These are phyloP conservation scores for Atrichornis clamosus DNA, from an alignment of 2,113 vertebrate species.

Conservation along the genomic window DNA sequence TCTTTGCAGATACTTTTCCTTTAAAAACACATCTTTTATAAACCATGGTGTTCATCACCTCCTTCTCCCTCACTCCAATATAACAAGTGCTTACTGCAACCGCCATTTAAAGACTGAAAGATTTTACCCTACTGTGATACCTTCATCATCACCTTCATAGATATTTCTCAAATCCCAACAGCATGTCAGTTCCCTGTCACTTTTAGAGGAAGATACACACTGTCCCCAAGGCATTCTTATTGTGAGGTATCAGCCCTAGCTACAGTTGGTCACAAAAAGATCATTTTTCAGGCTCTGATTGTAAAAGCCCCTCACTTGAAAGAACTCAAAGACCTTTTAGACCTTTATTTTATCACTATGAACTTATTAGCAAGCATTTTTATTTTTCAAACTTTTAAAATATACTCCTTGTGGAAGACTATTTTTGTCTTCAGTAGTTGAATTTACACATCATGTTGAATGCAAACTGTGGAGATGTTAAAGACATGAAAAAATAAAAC, in stretches of 20 bases:
- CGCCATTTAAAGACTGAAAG: not conserved
- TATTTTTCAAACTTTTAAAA: not conserved
- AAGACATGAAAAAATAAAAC: not conserved
- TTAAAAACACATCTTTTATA: not conserved
- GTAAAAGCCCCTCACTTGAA: not conserved
- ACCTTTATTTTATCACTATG: not conserved
- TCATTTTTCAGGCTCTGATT: not conserved
- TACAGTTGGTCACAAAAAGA: not conserved
- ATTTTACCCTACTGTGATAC: not conserved
- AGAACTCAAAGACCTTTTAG: not conserved
- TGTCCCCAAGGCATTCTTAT: not conserved
- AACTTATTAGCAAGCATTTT: not conserved
- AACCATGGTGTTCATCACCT: not conserved
- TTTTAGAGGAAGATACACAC: not conserved
- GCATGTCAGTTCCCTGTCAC: not conserved
- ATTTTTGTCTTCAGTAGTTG: not conserved
- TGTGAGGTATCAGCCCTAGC: not conserved
- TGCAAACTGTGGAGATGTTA: not conserved
- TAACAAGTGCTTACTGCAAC: not conserved
- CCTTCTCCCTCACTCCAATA: fast-evolving
- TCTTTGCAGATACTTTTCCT: not conserved
- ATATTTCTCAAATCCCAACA: not conserved
- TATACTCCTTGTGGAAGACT: not conserved
- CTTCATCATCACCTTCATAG: not conserved
- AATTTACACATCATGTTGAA: not conserved